phyloP scores from a whole-genome alignment of 92 coral and sea anemone genomes.

The Pocillopora grandis region DNA sequence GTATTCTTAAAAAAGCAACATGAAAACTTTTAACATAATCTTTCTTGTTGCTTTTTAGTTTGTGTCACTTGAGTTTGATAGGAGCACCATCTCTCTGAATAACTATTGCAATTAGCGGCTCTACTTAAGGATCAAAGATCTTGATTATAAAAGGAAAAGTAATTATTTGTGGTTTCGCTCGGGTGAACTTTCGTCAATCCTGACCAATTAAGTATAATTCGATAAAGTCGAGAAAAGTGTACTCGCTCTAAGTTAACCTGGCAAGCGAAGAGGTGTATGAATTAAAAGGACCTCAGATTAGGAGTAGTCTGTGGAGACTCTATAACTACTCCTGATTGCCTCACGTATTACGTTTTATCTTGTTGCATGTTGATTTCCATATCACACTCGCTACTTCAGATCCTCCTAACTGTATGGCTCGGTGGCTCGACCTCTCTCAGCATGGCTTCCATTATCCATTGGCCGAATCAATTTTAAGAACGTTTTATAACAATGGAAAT shows the following conservation, averaged over 20 bases:
- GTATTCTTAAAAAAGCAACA: background rate
- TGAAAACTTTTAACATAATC: background rate
- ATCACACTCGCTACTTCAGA: too few relatives aligned
- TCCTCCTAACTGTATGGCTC: background rate
- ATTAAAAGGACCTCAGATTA: too few relatives aligned
- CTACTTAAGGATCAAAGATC: background rate
- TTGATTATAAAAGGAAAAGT: constrained; percentile 8
- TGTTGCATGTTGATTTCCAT: too few relatives aligned
- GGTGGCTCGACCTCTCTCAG: background rate
- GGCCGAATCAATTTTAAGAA: background rate
- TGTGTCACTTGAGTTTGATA: constrained; percentile 30
- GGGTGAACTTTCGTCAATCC: background rate
- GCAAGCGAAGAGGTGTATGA: background rate
- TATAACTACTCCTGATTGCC: too few relatives aligned
- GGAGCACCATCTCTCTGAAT: background rate
- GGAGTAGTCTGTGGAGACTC: too few relatives aligned
- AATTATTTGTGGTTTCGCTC: background rate
- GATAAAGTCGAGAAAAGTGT: background rate
- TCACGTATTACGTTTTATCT: too few relatives aligned
- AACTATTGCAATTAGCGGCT: constrained; percentile 15
- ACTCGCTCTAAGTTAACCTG: background rate
- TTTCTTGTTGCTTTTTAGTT: background rate
- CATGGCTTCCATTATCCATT: background rate
- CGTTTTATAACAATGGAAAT: background rate
- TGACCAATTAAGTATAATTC: too few relatives aligned